Base-by-base conservation (phyloP, 2,113 vertebrate genomes). In the Tragelaphus imberbis region DNA sequence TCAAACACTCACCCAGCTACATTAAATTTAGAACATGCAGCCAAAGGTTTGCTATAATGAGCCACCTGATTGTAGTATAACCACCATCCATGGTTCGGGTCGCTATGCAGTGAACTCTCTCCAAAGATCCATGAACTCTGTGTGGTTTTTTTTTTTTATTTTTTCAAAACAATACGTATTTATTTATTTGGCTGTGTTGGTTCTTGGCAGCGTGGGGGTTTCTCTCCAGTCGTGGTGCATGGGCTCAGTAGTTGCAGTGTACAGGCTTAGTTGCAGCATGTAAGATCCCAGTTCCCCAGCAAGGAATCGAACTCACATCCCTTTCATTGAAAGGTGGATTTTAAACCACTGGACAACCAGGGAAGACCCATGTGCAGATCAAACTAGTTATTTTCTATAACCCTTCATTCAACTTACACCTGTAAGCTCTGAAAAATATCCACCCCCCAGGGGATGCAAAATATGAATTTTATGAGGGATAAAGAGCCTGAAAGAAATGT, bases 351-450 rank as follows among this genome's bases (percentile, higher is more conserved):
- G 40, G 71, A 27, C 40, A 25, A 27, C 71, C 71, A 44, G 40
- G 40, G 12, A 77, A 44, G 6, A 15, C 71, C 71, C 40, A 44
- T 89, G 3, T 49, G 21, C 2, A 84, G 1, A 86, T 94, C 68
- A 55, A 88, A 92, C 88, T 81, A 87, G 94, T 49, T 79, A n/a
- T 53, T 95, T 95, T 86, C 71, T 56, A 86, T 92, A 82, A 59
- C 3, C 15, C 7, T 90, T 84, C 55, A 92, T 88, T 91, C 81
- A 90, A 4, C 47, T 90, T 14, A 4, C 55, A 40, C 47, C 49
- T 94, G 30, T 68, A 95, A 82, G 19, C 53, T 63, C 58, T 91
- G 88, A 91, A 91, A 93, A 82, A 55, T 8, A 56, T 17, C 40
- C 40, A 44, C 44, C 44, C 19, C 36, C 71, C 21, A 82, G 2